Base-by-base conservation (phyloP, 2,888 invertebrate genomes). In the Linnaemya tessellans region DNA sequence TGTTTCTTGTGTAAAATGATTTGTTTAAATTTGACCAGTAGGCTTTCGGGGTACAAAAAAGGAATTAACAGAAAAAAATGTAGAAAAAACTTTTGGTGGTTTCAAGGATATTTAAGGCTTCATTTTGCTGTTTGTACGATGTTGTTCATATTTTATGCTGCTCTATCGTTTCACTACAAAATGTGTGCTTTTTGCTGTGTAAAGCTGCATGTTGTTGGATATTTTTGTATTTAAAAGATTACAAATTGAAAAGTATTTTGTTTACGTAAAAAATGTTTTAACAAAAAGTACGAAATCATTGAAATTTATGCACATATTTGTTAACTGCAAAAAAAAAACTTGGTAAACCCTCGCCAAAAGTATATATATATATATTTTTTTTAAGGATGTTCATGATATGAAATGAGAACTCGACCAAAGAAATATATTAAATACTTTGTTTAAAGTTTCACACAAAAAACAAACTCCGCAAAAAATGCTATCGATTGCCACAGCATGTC, bases 1-100 rank as follows among this genome's bases (percentile, higher is more conserved):
- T n/a, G n/a, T 54, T 68, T 22, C 41, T 54, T 67, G n/a, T 49
- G 65, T 62, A 80, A 58, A 56, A 71, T 65, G 54, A 85, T 71
- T 85, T 85, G 74, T 71, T 75, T 74, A 51, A 75, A 67, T 81
- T 65, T 85, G 79, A 82, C 85, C 85, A 82, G 79, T 85, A 82
- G 82, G 79, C 75, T 75, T 70, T 54, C 30, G 13, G n/a, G 5
- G 3, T 8, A 13, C 22, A 60, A 49, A 60, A 49, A 60, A 60
- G 49, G 49, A 60, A 49, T 35, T 49, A n/a, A 62, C 20, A 62
- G n/a, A n/a, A n/a, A n/a, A n/a, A n/a, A n/a, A n/a, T n/a, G n/a
- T n/a, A n/a, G n/a, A n/a, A 51, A 46, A 64, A 65, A 67, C 43
- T 85, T 85, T 80, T 49, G 22, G 71, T 82, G 79, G 82, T 46